phyloP scores from a whole-genome alignment of 2,797 vertebrate genomes.

The Furcifer pardalis region DNA sequence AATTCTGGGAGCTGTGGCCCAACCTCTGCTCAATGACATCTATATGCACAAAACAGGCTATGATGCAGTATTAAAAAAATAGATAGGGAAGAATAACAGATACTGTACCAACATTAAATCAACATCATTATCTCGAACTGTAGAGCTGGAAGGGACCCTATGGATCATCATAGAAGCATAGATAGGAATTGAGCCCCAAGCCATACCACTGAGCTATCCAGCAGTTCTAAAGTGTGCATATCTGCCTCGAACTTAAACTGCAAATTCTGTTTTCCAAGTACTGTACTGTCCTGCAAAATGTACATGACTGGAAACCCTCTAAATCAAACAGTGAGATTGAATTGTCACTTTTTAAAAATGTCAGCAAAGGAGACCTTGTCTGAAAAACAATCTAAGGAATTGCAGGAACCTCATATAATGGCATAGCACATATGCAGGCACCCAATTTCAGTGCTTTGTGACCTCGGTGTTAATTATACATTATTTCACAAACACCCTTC shows the following conservation, averaged over 20 bases:
- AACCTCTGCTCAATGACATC: not conserved
- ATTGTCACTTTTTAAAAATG: not conserved
- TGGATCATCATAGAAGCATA: too few relatives aligned
- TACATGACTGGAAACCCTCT: not conserved
- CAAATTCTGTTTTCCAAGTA: not conserved
- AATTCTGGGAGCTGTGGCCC: too few relatives aligned
- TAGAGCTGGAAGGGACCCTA: too few relatives aligned
- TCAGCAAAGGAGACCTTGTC: not conserved
- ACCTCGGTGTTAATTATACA: conserved; percentile 33
- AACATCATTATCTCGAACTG: too few relatives aligned
- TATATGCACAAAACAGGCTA: not conserved
- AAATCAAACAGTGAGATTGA: not conserved
- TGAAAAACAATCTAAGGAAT: not conserved
- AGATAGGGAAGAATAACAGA: not conserved
- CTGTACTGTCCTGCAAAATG: not conserved
- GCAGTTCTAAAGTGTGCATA: not conserved
- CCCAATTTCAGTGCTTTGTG: not conserved
- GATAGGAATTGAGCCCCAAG: too few relatives aligned
- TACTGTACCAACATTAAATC: too few relatives aligned
- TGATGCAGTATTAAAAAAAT: not conserved
- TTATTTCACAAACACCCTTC: not conserved
- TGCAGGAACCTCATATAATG: not conserved
- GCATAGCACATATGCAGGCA: not conserved
- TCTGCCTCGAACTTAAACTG: not conserved
- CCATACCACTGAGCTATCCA: too few relatives aligned